phyloP scores from a whole-genome alignment of 2,113 vertebrate species.

The Pseudolaguvia tuberculata region DNA sequence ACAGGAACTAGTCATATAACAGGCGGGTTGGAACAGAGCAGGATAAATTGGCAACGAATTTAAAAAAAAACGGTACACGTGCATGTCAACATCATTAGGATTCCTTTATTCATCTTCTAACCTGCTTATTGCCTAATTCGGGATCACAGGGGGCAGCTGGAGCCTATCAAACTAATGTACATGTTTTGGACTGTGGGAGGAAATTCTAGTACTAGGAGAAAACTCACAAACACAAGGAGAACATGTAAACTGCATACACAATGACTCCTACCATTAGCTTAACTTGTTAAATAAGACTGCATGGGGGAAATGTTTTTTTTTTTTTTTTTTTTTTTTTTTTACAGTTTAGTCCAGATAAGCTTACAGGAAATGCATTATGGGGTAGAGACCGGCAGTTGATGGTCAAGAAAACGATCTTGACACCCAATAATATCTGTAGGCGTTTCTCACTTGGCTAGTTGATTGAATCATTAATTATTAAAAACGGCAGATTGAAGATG shows the following conservation, averaged over 20 bases:
- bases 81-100: neutral
- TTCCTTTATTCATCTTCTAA: no score
- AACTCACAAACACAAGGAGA: no score
- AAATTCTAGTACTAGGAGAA: no score
- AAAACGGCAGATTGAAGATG: neutral
- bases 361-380: neutral
- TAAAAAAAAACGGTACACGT: neutral
- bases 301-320: neutral
- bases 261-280: no score
- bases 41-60: no score
- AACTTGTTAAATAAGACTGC: neutral
- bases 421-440: neutral
- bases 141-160: no score
- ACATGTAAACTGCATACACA: no score
- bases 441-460: neutral
- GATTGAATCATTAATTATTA: neutral
- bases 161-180: no score
- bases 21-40: constrained; percentile 58
- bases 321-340: neutral
- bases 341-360: neutral
- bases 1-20: constrained; percentile 37
- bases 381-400: no score
- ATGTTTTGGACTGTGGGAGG: no score
- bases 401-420: neutral
- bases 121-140: no score